These are phyloP conservation scores for Drosophila mercatorum DNA, from an alignment of 2,888 invertebrate genomes.

Conservation along the genomic window DNA sequence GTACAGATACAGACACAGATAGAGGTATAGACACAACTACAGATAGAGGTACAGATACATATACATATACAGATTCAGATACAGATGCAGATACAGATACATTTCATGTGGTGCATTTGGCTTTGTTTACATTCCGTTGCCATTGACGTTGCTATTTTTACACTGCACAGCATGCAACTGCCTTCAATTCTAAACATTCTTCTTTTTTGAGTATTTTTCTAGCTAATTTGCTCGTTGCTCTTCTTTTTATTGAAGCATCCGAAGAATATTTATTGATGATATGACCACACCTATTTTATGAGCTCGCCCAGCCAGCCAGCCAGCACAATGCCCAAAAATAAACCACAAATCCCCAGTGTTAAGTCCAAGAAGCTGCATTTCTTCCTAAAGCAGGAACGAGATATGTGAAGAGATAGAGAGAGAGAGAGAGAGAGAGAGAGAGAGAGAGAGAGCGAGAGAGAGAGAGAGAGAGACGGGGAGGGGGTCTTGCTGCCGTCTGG, in stretches of 20 bases:
- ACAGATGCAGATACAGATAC: constrained; percentile 13
- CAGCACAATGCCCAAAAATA: constrained; percentile 61
- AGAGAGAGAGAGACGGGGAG: no score
- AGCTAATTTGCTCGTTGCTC: constrained; percentile 68
- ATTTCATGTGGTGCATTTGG: constrained; percentile 26
- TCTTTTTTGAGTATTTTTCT: constrained; percentile 48
- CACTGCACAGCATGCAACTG: constrained; percentile 57
- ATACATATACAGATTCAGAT: constrained; percentile 9
- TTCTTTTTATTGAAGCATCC: constrained; percentile 69
- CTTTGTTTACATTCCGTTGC: constrained; percentile 62
- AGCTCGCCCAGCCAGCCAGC: constrained; percentile 37
- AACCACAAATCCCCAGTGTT: constrained; percentile 71
- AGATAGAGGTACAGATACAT: constrained; percentile 9
- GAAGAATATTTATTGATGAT: constrained; percentile 72
- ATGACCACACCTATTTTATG: constrained; percentile 78
- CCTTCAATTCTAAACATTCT: constrained; percentile 67
- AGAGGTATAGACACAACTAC: no score
- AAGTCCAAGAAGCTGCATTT: constrained; percentile 49
- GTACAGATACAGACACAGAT: constrained; percentile 11
- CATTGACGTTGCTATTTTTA: constrained; percentile 65
- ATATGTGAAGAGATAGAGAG: neutral
- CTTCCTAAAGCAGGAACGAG: neutral
- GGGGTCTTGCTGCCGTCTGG: constrained; percentile 2
- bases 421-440: no score
- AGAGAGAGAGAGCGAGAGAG: no score